phyloP scores from a whole-genome alignment of 1,140 invertebrate genomes.

The Lepidurus couesii region DNA sequence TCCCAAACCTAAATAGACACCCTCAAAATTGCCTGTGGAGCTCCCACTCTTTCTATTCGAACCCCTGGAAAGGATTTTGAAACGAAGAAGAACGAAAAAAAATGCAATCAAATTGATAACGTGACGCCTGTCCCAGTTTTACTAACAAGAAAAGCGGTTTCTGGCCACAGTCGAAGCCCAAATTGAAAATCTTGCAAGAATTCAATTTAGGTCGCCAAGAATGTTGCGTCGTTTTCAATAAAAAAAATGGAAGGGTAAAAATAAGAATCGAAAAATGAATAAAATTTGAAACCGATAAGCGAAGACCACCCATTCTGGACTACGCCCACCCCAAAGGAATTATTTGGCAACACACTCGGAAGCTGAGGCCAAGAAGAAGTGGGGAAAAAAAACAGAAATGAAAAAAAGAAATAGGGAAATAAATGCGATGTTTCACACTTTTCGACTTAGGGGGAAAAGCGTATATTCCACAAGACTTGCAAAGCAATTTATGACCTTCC shows the following conservation, averaged over 20 bases:
- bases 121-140: background rate
- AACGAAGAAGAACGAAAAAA: background rate
- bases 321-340: too few species aligned
- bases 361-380: too few species aligned
- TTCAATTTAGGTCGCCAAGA: background rate
- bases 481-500: too few species aligned
- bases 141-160: constrained; percentile 12
- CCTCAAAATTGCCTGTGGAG: background rate
- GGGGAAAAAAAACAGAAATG: too few species aligned
- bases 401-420: too few species aligned
- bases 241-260: background rate
- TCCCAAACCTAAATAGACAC: constrained; percentile 7
- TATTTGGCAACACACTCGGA: too few species aligned
- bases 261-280: background rate
- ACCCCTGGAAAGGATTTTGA: background rate
- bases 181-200: background rate
- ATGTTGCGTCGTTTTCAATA: background rate
- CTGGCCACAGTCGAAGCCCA: background rate
- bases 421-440: too few species aligned
- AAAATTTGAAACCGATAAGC: background rate
- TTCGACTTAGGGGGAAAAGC: too few species aligned
- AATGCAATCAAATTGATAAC: background rate
- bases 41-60: background rate
- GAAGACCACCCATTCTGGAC: too few species aligned
- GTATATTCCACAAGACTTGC: too few species aligned